Percentiles rank a stretch among this genome's conserved stretches.
Conservation (phyloP, 2,888 invertebrate genomes). For the Orchestes rusci region DNA sequence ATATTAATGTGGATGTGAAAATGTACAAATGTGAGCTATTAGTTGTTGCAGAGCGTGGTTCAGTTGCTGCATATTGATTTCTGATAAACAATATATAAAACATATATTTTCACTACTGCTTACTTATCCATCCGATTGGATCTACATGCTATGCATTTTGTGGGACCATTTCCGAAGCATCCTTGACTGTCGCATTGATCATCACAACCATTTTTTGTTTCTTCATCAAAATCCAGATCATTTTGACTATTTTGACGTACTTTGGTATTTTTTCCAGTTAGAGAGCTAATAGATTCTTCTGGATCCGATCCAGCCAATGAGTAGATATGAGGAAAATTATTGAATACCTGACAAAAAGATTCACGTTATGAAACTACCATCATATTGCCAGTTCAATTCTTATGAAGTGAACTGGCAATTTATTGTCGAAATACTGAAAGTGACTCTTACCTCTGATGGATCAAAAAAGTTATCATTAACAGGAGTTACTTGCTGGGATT, state of each 20-base stretch:
- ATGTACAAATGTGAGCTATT: no score
- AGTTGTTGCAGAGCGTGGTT: no score
- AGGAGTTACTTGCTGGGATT: slow-evolving; percentile 54
- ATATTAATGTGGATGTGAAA: no score
- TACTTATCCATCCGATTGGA: slow-evolving; percentile 74
- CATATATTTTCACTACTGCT: slow-evolving; percentile 34
- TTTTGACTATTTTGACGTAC: slow-evolving; percentile 41
- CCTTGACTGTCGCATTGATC: slow-evolving; percentile 80
- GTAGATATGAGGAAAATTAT: slow-evolving; percentile 71
- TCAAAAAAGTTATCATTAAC: slow-evolving; percentile 55
- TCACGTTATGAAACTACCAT: no score
- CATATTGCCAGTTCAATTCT: no score
- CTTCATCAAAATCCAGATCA: slow-evolving; percentile 37
- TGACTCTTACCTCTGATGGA: slow-evolving; percentile 58
- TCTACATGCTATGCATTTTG: slow-evolving; percentile 77
- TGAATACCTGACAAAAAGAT: no score
- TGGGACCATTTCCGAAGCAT: slow-evolving; percentile 78
- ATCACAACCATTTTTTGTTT: slow-evolving; percentile 59
- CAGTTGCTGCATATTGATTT: no score
- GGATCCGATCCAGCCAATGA: slow-evolving; percentile 71
- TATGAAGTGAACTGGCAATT: no score
- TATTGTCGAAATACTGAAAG: no score
- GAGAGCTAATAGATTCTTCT: slow-evolving; percentile 66
- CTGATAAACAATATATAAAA: no score
- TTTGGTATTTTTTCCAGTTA: slow-evolving; percentile 61